Percentiles rank a stretch among this genome's conserved stretches.
These are phyloP conservation scores for Eulacestoma nigropectus DNA, from an alignment of 2,113 vertebrate species.

Conservation along the genomic window DNA sequence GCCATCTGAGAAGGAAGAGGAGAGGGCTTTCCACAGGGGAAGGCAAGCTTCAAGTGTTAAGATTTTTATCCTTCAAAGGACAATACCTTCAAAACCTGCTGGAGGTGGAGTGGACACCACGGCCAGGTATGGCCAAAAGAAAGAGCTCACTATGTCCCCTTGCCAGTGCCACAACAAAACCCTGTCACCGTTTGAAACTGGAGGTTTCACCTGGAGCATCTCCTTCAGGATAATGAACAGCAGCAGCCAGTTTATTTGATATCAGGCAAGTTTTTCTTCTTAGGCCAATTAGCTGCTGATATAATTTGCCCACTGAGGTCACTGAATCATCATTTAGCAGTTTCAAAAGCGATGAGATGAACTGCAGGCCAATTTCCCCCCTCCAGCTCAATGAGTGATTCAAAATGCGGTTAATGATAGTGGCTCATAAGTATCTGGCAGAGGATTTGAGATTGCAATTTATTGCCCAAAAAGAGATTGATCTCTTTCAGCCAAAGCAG, in stretches of 20 bases:
- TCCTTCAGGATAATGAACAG: background rate
- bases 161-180: background rate
- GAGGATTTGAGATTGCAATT: background rate
- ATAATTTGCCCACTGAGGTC: slow-evolving; percentile 27
- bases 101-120: background rate
- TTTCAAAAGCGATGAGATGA: slow-evolving; percentile 8
- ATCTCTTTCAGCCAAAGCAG: background rate
- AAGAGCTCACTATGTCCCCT: background rate
- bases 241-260: background rate
- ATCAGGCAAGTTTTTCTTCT: slow-evolving; percentile 13
- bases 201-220: background rate
- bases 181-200: background rate
- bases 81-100: background rate
- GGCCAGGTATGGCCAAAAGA: background rate
- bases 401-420: slow-evolving; percentile 5
- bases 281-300: slow-evolving; percentile 21
- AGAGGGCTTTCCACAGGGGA: background rate
- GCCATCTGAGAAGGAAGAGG: background rate
- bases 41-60: background rate
- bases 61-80: background rate
- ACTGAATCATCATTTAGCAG: slow-evolving; percentile 34
- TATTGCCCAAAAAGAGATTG: background rate
- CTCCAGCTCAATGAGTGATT: slow-evolving; percentile 4
- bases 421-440: slow-evolving; percentile 5
- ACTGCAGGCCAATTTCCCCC: background rate